Evolutionary conservation across 2,888 invertebrate species (phyloP).

Genomic region (Synergus japonicus): DNA sequence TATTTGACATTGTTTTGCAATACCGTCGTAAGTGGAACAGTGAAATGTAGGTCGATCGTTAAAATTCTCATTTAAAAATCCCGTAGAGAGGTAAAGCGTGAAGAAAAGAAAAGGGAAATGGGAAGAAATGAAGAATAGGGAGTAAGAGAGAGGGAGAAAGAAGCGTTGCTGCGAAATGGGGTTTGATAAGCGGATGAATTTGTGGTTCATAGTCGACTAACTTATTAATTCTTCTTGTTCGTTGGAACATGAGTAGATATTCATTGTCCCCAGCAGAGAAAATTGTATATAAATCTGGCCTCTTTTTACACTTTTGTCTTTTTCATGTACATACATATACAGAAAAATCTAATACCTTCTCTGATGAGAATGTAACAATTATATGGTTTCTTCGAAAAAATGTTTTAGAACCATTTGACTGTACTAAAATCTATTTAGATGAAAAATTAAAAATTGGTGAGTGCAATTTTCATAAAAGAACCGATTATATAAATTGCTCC

Average conservation of each 20-base stretch:
- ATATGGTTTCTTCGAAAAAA: background rate
- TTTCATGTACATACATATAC: constrained; percentile 28
- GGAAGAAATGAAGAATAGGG: constrained; percentile 40
- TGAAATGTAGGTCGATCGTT: constrained; percentile 73
- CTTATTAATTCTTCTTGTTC: constrained; percentile 49
- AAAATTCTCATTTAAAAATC: constrained; percentile 73
- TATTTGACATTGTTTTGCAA: constrained; percentile 64
- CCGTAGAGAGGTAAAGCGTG: constrained; percentile 48
- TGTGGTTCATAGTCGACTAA: constrained; percentile 53
- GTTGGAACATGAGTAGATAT: constrained; percentile 43
- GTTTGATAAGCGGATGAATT: constrained; percentile 57
- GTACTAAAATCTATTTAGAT: background rate
- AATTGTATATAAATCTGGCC: background rate
- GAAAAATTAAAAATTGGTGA: background rate
- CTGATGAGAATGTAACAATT: background rate
- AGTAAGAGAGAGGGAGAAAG: constrained; percentile 42
- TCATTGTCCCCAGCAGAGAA: constrained; percentile 40
- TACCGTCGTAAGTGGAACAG: constrained; percentile 63
- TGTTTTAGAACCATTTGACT: too few relatives aligned
- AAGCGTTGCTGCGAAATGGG: constrained; percentile 42
- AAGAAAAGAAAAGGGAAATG: constrained; percentile 28
- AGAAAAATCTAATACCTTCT: too few relatives aligned
- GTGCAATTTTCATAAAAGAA: constrained; percentile 7
- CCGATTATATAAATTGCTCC: constrained; percentile 35
- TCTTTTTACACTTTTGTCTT: constrained; percentile 40